A percentile compares a stretch with the other conserved stretches of the same genome.
Conservation (phyloP, 2,113 vertebrate species). For the Periophthalmus modestus region DNA sequence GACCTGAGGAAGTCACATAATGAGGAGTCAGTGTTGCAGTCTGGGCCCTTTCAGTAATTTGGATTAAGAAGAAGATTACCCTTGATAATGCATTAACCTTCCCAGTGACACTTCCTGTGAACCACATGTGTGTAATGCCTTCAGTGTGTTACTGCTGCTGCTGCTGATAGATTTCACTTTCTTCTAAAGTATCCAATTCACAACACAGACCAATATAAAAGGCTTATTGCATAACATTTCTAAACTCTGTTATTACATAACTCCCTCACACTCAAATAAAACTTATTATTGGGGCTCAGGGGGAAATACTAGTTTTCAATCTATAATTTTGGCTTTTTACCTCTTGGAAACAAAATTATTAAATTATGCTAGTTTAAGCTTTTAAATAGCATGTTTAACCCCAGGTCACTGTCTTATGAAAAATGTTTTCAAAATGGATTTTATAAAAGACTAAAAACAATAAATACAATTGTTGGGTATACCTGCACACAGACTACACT, state of each 20-base stretch:
- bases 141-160: slow-evolving; percentile 2
- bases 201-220: slow-evolving; percentile 7
- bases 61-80: slow-evolving; percentile 75
- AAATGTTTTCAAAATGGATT: not conserved
- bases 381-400: not conserved
- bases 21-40: slow-evolving; percentile 41
- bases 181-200: slow-evolving; percentile 3
- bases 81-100: slow-evolving; percentile 73
- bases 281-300: not conserved
- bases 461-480: no score
- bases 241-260: slow-evolving; percentile 20
- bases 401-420: not conserved
- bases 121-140: slow-evolving; percentile 31
- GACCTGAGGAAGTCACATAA: slow-evolving; percentile 39
- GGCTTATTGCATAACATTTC: slow-evolving; percentile 7
- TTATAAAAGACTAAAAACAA: no score
- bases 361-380: not conserved
- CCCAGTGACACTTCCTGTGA: slow-evolving; percentile 49
- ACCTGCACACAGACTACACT: not conserved
- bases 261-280: not conserved
- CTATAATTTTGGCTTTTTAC: not conserved
- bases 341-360: not conserved
- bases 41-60: slow-evolving; percentile 59
- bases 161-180: slow-evolving; percentile 24
- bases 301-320: not conserved